Evolutionary conservation across 1,140 invertebrate genomes (phyloP), one percentile per base, ranked within the genome.

Genomic region (Pantala flavescens): DNA sequence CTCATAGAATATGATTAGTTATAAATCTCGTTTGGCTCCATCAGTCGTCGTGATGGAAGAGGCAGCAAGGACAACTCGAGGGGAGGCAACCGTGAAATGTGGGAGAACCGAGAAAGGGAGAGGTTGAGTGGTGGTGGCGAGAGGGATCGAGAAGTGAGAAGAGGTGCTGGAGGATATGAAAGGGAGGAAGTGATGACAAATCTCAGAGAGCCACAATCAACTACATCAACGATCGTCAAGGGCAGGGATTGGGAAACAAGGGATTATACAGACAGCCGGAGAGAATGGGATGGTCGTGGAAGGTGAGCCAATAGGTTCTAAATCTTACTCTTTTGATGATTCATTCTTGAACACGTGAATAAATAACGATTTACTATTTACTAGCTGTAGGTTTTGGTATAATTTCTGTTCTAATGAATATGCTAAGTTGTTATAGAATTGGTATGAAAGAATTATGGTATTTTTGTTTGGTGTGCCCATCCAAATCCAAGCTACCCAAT

Each of bases 211-310:
- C 43, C 73, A 9, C 36, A 49, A 72, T 9, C 74, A 5, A 28
- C 70, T n/a, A 12, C 28, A 21, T 19, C 70, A 21, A 74, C 24
- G 7, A 23, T 55, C 43, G 24, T 23, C 43, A 74, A 70, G 19
- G 55, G 55, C 19, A 63, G 76, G n/a, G 76, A 77, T 49, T 77
- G 76, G 76, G 76, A 77, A 43, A 43, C 75, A 9, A 36, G 75
- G 19, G 76, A 77, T 7, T 77, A 76, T 70, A 24, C 49, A 21
- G 76, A 77, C 71, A 72, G 70, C 5, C 72, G 76, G 5, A 21
- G 76, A 23, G 76, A 77, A 70, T 77, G 76, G 76, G 76, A 77
- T 55, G 75, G 75, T 0, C 43, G 76, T n/a, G 76, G 76, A 72
- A 76, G 76, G 76, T 73, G 43, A 63, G 71, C 49, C n/a, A 5